Evolutionary conservation across 2,113 vertebrate genomes (phyloP).

Genomic region (Trachemys scripta): DNA sequence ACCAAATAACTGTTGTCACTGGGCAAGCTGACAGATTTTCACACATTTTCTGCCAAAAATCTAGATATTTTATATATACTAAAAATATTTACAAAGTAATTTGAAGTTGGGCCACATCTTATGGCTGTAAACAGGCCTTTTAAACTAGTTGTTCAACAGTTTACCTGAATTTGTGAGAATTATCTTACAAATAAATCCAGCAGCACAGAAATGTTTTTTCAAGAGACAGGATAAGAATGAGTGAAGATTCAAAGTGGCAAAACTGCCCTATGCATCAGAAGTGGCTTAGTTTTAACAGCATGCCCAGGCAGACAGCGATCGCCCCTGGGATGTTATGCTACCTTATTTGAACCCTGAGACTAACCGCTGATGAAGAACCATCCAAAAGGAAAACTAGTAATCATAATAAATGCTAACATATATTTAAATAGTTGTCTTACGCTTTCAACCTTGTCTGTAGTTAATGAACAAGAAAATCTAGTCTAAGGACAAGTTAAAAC

Average conservation of each 20-base stretch:
- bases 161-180: background rate
- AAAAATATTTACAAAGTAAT: background rate
- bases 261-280: background rate
- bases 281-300: background rate
- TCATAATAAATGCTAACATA: conserved; percentile 54
- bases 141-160: background rate
- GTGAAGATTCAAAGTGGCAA: background rate
- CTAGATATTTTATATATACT: accelerated
- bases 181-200: background rate
- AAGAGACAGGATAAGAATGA: background rate
- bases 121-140: background rate
- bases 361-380: conserved; percentile 43
- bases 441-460: conserved; percentile 62
- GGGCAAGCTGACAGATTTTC: background rate
- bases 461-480: conserved; percentile 72
- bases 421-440: conserved; percentile 61
- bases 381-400: conserved; percentile 29
- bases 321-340: conserved; percentile 29
- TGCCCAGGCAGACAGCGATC: conserved; percentile 22
- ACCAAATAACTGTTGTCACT: background rate
- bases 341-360: conserved; percentile 38
- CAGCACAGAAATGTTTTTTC: background rate
- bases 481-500: conserved; percentile 66
- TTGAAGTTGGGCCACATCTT: accelerated
- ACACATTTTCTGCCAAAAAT: background rate